phyloP scores from a whole-genome alignment of 2,797 vertebrate species.

The Mus minutoides region DNA sequence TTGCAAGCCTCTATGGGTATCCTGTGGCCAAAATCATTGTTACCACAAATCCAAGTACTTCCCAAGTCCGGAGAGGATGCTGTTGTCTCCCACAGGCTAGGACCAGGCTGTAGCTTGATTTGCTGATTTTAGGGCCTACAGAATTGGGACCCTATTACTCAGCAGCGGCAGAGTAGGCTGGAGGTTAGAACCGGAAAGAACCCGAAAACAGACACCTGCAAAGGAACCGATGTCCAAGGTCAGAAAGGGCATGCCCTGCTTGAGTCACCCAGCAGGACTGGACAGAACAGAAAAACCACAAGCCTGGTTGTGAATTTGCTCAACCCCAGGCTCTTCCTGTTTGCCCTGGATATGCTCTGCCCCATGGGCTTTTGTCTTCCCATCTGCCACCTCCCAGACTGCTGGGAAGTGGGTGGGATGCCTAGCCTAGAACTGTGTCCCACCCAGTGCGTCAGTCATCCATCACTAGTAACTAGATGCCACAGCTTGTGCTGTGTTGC shows the following conservation, averaged over 20 bases:
- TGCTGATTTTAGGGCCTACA: background rate
- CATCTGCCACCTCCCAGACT: background rate
- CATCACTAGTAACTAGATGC: background rate
- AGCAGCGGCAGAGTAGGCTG: background rate
- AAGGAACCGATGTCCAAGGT: background rate
- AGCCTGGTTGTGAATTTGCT: background rate
- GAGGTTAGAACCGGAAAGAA: background rate
- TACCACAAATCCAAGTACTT: background rate
- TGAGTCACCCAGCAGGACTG: background rate
- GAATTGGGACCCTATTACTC: background rate
- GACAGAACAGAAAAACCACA: background rate
- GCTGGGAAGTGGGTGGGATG: background rate
- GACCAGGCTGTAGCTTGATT: background rate
- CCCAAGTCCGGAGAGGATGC: background rate
- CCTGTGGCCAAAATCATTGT: background rate
- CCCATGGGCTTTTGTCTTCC: background rate
- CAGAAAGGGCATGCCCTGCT: background rate
- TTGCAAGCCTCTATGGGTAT: background rate
- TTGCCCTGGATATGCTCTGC: background rate
- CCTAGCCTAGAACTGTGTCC: background rate
- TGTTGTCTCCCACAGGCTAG: background rate
- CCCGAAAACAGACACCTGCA: background rate
- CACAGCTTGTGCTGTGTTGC: background rate
- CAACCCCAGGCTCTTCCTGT: background rate
- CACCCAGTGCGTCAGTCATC: background rate